phyloP scores from a whole-genome alignment of 2,888 invertebrate species.

The Meandrusa payeni region DNA sequence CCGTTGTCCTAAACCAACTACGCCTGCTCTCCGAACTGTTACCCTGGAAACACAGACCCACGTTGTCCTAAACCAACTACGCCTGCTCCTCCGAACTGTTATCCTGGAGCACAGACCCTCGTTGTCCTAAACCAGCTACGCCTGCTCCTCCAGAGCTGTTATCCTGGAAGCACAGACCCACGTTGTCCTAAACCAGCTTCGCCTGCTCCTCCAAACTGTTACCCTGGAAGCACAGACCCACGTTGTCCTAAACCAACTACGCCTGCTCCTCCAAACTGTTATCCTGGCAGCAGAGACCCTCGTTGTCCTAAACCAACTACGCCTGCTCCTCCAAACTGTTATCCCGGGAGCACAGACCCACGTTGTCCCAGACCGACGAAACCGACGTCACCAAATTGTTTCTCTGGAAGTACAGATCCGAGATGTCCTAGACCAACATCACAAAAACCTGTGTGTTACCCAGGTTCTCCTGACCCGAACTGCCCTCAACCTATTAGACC shows the following conservation, averaged over 20 bases:
- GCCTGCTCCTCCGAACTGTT: slow-evolving; percentile 24
- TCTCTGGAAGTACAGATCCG: slow-evolving; percentile 28
- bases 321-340: slow-evolving; percentile 1
- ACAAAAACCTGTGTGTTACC: slow-evolving; percentile 38
- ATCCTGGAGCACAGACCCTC: slow-evolving; percentile 38
- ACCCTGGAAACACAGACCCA: slow-evolving; percentile 31
- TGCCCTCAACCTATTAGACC: slow-evolving; percentile 42
- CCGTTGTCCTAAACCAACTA: no score
- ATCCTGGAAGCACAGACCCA: slow-evolving; percentile 35
- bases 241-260: slow-evolving; percentile 44
- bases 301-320: slow-evolving; percentile 36
- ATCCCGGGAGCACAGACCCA: slow-evolving; percentile 8
- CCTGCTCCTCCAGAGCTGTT: slow-evolving; percentile 33
- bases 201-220: slow-evolving; percentile 32
- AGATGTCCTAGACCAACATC: slow-evolving; percentile 37
- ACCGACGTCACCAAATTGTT: slow-evolving; percentile 26
- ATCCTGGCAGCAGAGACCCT: slow-evolving; percentile 28
- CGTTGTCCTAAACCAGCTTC: slow-evolving; percentile 31
- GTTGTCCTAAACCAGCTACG: slow-evolving; percentile 33
- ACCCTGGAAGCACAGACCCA: no score
- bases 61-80: slow-evolving; percentile 21
- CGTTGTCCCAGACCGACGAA: slow-evolving; percentile 38
- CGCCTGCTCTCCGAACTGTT: background rate
- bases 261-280: slow-evolving; percentile 34
- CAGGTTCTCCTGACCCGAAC: slow-evolving; percentile 39